Evolutionary conservation across 2,797 vertebrate species (phyloP).

Genomic region (Cryptoblepharus egeriae): DNA sequence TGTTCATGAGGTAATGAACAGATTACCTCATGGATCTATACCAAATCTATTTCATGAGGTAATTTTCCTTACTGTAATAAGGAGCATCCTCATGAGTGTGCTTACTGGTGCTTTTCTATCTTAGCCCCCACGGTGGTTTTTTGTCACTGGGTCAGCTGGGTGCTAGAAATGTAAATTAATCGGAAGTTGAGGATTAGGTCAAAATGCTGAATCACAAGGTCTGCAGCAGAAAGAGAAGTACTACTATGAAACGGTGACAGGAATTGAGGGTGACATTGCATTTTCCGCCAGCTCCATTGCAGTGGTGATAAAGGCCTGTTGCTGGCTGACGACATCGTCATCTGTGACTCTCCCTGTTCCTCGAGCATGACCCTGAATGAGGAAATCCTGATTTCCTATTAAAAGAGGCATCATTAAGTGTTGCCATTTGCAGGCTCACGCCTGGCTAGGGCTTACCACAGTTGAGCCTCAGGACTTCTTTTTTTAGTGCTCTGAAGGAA

Average conservation of each 20-base stretch:
- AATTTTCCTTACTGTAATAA: background rate
- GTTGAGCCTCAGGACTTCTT: background rate
- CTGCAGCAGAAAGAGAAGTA: background rate
- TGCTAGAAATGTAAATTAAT: background rate
- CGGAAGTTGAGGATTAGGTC: background rate
- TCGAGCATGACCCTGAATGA: background rate
- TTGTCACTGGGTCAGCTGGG: background rate
- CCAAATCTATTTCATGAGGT: background rate
- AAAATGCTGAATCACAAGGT: conserved; percentile 8
- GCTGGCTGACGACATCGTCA: background rate
- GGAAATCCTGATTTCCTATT: background rate
- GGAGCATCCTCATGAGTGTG: background rate
- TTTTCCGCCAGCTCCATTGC: background rate
- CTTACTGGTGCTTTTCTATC: background rate
- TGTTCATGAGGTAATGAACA: too few species aligned
- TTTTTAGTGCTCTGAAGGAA: background rate
- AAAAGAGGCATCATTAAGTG: background rate
- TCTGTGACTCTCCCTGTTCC: background rate
- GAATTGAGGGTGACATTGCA: background rate
- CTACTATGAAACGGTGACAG: background rate
- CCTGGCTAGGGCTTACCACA: background rate
- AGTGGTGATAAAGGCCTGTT: background rate
- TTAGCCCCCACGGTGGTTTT: background rate
- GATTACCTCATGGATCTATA: too few species aligned
- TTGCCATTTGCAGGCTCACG: too few species aligned